Base-by-base conservation (phyloP, 2,797 vertebrate species). In the Sebastes oblongus region DNA sequence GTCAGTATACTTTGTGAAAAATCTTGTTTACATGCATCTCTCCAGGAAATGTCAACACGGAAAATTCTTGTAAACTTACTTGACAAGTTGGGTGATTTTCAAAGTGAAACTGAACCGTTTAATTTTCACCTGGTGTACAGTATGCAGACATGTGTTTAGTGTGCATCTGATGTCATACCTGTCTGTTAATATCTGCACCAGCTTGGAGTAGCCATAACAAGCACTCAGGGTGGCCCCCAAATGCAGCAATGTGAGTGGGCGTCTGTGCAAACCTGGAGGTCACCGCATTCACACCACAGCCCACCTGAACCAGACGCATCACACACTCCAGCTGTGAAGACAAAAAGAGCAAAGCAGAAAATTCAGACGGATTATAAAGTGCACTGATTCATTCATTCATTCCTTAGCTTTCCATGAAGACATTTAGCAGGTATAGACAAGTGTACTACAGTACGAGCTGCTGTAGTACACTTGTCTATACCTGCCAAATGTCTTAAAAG, bases 191-290 rank as follows among this genome's bases (percentile, higher is more conserved):
- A 95, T 98, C 97, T 93, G 98, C 98, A 84, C 98, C 98, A 50
- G 95, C 97, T 96, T 98, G 97, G 83, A 99, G 96, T 90, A 99
- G 94, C 98, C 98, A 99, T 88, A 97, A 91, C 91, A 99, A 95
- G 93, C 98, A 99, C 84, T 97, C 96, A 76, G 98, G 98, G 95
- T 99, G 98, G 83, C 98, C 98, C 92, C 98, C 98, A 82, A 99
- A 99, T 65, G 98, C 98, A 76, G 98, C 98, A 76, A 98, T 98
- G 92, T 99, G 98, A 92, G 97, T 97, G 77, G 98, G 98, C 16
- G 98, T 99, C 96, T 99, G 98, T 61, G 98, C 97, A 90, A 98
- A 99, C 71, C 97, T 97, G 22, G 97, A 97, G 64, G 98, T 99
- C 80, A 96, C 93, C 3, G 95, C 92, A 83, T 99, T 99, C 86